phyloP scores from a whole-genome alignment of 2,888 invertebrate species.

The Clunio marinus region DNA sequence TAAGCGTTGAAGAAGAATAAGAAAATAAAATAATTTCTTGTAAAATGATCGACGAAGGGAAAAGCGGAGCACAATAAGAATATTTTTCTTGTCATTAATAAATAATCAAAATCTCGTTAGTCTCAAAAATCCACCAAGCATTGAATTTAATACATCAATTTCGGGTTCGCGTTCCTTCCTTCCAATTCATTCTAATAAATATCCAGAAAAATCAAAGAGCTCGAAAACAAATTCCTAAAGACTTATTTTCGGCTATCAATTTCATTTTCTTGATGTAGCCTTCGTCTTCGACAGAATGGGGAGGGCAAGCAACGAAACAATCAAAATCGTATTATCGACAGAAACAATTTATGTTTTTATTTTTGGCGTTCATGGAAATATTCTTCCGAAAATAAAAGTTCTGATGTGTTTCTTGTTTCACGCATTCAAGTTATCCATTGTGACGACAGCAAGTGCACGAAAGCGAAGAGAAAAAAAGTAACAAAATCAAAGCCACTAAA shows the following conservation, averaged over 20 bases:
- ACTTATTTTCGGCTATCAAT: conserved; percentile 9
- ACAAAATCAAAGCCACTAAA: not conserved
- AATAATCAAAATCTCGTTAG: conserved; percentile 47
- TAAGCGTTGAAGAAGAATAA: not conserved
- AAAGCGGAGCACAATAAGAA: conserved; percentile 6
- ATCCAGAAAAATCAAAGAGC: conserved; percentile 31
- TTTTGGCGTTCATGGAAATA: not conserved
- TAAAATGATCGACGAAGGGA: not conserved
- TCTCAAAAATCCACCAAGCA: conserved; percentile 40
- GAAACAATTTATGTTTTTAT: not conserved
- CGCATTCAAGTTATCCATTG: conserved; percentile 28
- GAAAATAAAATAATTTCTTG: not conserved
- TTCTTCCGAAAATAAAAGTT: not conserved
- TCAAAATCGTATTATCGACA: conserved; percentile 38
- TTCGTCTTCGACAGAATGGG: not conserved
- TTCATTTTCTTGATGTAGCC: conserved; percentile 6
- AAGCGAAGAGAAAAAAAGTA: not conserved
- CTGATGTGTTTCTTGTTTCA: conserved; percentile 7
- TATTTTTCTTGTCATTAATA: conserved; percentile 44
- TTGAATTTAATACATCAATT: conserved; percentile 34
- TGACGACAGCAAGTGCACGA: conserved; percentile 25
- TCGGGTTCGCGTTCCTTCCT: conserved; percentile 14
- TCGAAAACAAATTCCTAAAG: not conserved
- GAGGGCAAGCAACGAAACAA: conserved; percentile 27
- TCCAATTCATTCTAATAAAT: conserved; percentile 32